phyloP scores from a whole-genome alignment of 2,888 invertebrate species.

The Allacma fusca region DNA sequence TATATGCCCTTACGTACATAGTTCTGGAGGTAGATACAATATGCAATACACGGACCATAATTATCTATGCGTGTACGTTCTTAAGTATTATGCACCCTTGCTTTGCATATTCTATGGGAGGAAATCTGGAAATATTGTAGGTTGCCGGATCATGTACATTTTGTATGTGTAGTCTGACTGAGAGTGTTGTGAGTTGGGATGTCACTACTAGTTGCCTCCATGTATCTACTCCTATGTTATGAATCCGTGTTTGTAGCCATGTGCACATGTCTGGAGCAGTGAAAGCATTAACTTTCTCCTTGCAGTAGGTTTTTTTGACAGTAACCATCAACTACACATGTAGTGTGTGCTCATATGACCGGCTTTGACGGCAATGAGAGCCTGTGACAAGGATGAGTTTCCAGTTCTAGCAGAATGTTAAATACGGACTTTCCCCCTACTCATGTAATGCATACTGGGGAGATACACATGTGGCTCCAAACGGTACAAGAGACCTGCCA shows the following conservation, averaged over 20 bases:
- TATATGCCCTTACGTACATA: too few relatives aligned
- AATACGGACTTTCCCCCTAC: not conserved
- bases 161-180: too few relatives aligned
- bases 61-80: too few relatives aligned
- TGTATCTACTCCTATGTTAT: slow-evolving; percentile 21
- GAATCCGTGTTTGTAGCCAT: slow-evolving; percentile 15
- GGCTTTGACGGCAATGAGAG: not conserved
- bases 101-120: too few relatives aligned
- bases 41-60: too few relatives aligned
- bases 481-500: not conserved
- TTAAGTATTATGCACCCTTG: too few relatives aligned
- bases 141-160: too few relatives aligned
- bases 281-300: not conserved
- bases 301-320: not conserved
- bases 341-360: not conserved
- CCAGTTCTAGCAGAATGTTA: not conserved
- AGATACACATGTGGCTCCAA: not conserved
- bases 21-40: too few relatives aligned
- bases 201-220: too few relatives aligned
- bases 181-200: too few relatives aligned
- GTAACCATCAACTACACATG: not conserved
- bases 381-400: not conserved
- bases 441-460: not conserved
- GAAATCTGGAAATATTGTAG: too few relatives aligned
- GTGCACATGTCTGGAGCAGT: not conserved